Evolutionary conservation across 2,797 vertebrate genomes (phyloP).

Genomic region (Oophaga sylvatica): DNA sequence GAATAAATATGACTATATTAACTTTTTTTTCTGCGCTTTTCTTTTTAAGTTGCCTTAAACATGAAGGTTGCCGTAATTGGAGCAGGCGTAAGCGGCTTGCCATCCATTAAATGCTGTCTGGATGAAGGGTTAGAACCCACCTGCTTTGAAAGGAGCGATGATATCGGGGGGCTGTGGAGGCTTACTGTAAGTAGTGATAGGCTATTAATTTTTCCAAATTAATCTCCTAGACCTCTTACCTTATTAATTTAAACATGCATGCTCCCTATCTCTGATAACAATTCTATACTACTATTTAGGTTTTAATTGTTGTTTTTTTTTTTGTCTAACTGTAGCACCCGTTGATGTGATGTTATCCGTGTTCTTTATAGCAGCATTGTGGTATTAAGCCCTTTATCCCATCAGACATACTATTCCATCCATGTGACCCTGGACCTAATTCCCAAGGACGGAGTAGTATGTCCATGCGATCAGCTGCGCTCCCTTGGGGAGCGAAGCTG

Average conservation of each 20-base stretch:
- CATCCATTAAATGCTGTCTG: conserved; percentile 76
- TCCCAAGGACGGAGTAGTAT: no score
- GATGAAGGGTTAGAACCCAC: conserved; percentile 81
- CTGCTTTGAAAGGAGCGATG: conserved; percentile 80
- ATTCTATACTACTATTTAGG: not conserved
- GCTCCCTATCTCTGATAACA: not conserved
- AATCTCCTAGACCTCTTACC: not conserved
- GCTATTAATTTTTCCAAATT: not conserved
- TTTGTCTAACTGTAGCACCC: no score
- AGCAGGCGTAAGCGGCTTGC: conserved; percentile 74
- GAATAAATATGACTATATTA: not conserved
- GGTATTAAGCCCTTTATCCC: no score
- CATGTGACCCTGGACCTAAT: no score
- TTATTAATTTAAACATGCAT: no score
- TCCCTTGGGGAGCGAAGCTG: no score
- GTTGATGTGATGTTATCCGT: no score
- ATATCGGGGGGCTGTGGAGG: conserved; percentile 81
- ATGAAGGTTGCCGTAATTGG: conserved; percentile 75
- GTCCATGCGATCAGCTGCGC: no score
- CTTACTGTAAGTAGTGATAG: conserved; percentile 71
- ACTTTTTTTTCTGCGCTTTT: not conserved
- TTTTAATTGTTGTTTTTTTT: not conserved
- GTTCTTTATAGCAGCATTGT: no score
- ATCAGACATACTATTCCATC: no score
- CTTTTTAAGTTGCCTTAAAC: not conserved